A percentile compares a stretch with the other conserved stretches of the same genome.
These are phyloP conservation scores for Gerris lacustris DNA, from an alignment of 2,888 invertebrate species.

Conservation along the genomic window DNA sequence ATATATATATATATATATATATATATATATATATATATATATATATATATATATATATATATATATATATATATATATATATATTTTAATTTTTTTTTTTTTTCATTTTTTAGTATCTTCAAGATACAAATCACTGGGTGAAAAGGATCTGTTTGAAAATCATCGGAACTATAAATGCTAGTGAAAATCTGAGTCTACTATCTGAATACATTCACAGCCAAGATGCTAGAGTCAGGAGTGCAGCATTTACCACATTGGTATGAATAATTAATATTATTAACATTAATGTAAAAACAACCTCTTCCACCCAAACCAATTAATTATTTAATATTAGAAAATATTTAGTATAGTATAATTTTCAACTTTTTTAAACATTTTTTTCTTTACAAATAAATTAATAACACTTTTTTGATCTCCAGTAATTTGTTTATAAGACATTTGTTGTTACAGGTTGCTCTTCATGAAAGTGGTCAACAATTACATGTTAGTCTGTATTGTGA, in stretches of 20 bases:
- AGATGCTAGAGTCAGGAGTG: constrained; percentile 82
- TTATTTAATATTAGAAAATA: background rate
- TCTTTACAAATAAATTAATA: no score
- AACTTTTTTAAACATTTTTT: no score
- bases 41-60: no score
- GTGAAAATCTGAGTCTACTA: constrained; percentile 55
- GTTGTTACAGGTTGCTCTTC: constrained; percentile 44
- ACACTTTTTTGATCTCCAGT: no score
- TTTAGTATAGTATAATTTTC: no score
- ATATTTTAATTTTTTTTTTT: constrained; percentile 9
- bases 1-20: no score
- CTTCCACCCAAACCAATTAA: background rate
- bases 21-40: no score
- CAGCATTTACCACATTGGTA: constrained; percentile 76
- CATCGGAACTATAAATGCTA: constrained; percentile 55
- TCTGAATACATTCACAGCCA: constrained; percentile 70
- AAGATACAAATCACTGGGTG: constrained; percentile 64
- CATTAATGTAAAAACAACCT: background rate
- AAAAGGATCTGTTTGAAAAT: constrained; percentile 67
- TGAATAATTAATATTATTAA: constrained; percentile 31
- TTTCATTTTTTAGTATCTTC: constrained; percentile 44
- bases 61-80: no score
- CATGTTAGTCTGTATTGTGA: constrained; percentile 53
- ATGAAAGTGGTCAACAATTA: constrained; percentile 69
- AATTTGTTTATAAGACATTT: background rate